Percentiles rank a stretch among this genome's conserved stretches.
These are phyloP conservation scores for Candoia aspera DNA, from an alignment of 2,113 vertebrate species.

Conservation along the genomic window DNA sequence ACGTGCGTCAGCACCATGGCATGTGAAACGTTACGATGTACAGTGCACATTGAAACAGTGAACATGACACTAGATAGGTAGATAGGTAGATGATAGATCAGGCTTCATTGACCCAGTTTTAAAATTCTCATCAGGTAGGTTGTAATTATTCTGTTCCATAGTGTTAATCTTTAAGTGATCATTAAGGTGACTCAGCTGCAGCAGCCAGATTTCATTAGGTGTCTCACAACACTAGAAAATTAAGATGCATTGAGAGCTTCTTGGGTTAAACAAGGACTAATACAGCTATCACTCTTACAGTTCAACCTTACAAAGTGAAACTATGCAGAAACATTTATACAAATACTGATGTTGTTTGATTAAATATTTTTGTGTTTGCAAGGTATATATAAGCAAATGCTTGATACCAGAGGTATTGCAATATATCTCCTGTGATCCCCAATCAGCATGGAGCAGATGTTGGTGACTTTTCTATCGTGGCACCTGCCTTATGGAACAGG, in stretches of 20 bases:
- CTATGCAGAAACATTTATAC: not conserved
- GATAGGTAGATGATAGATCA: too few relatives aligned
- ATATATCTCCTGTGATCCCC: too few relatives aligned
- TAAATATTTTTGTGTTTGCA: too few relatives aligned
- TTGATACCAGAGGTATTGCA: too few relatives aligned
- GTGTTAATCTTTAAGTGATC: slow-evolving; percentile 44
- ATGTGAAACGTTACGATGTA: too few relatives aligned
- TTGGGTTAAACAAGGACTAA: slow-evolving; percentile 48
- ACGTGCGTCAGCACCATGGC: too few relatives aligned
- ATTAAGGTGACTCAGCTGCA: slow-evolving; percentile 39
- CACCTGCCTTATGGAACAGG: too few relatives aligned
- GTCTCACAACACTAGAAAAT: not conserved
- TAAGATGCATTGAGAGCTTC: slow-evolving; percentile 34
- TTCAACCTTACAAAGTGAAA: not conserved
- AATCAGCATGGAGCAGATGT: too few relatives aligned
- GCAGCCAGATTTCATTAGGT: slow-evolving; percentile 30
- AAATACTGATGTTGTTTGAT: not conserved
- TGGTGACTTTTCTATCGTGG: too few relatives aligned
- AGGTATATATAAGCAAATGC: too few relatives aligned
- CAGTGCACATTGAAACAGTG: too few relatives aligned
- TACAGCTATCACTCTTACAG: not conserved
- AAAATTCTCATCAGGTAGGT: slow-evolving; percentile 35
- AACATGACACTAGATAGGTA: too few relatives aligned
- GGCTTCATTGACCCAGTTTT: slow-evolving; percentile 52
- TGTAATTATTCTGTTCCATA: not conserved